A percentile compares a stretch with the other conserved stretches of the same genome.
Conservation (phyloP, 2,797 vertebrate genomes). For the Tragopan temminckii region DNA sequence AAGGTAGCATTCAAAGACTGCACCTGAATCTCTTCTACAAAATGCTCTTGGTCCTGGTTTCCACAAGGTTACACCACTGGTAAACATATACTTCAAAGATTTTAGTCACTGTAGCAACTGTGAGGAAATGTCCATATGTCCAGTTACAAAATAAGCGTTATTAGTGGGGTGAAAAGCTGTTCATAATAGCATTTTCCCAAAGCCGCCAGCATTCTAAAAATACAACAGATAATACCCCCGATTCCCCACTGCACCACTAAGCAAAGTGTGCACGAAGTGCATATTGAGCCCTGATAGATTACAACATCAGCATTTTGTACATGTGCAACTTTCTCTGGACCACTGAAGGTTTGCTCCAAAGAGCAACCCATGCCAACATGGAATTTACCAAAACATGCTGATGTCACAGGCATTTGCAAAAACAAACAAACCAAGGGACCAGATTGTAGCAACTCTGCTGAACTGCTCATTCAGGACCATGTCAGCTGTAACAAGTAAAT, state of each 20-base stretch:
- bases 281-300: neutral
- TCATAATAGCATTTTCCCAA: slow-evolving; percentile 39
- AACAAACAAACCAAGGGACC: neutral
- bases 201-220: neutral
- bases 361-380: accelerated
- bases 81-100: neutral
- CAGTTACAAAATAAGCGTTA: slow-evolving; percentile 33
- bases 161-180: slow-evolving; percentile 19
- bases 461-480: neutral
- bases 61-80: neutral
- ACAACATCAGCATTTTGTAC: neutral
- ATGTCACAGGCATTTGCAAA: neutral
- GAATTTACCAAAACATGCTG: neutral
- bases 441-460: neutral
- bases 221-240: neutral
- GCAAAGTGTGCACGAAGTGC: accelerated
- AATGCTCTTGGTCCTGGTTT: neutral
- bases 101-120: neutral
- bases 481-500: neutral
- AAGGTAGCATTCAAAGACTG: neutral
- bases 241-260: neutral
- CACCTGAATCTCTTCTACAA: neutral
- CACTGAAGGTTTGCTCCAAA: neutral
- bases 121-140: slow-evolving; percentile 20
- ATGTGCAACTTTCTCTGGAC: accelerated